Evolutionary conservation across 37 sponge, comb jelly and placozoan genomes (phyloP), one percentile per base, ranked within the genome.

Genomic region (Petrosia ficiformis): DNA sequence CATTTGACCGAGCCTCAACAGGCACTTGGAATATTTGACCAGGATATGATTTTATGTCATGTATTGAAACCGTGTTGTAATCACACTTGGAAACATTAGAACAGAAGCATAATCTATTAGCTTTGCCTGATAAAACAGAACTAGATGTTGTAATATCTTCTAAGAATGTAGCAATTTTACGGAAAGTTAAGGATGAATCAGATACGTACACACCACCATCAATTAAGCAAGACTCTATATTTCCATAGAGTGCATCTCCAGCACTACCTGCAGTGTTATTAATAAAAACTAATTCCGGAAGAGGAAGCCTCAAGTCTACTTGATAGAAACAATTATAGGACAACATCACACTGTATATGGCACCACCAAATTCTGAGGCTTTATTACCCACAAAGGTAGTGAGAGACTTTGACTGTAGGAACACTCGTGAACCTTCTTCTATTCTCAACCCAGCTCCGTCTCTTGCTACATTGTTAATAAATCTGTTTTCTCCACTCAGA

Each of bases 281-380:
- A 3, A 22, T 10, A 52, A 57, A 48, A 59, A 6, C 10, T 73
- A 30, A 2, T 5, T 29, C 5, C 14, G 63, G 63, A 14, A 19
- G 14, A 29, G n/a, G n/a, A 5, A 26, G 28, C 5, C n/a, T 29
- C 6, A 5, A 5, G 6, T 61, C 63, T n/a, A 61, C n/a, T 29
- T 61, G 63, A 61, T n/a, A 61, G 28, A 61, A 61, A 61, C 63
- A 61, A 24, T n/a, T 61, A 22, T 61, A 61, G n/a, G 25, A n/a
- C 5, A n/a, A 5, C 28, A 61, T 8, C 63, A n/a, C 25, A n/a
- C 28, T 29, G 26, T 61, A 61, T 6, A 73, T 73, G 29, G 71
- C 71, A 70, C 71, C 71, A 39, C 71, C 71, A 70, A 41, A 70
- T 21, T 1, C 1, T n/a, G 38, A 42, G 1, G 43, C 71, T 25